phyloP scores from a whole-genome alignment of 2,113 vertebrate genomes.

The Cnemophilus loriae region DNA sequence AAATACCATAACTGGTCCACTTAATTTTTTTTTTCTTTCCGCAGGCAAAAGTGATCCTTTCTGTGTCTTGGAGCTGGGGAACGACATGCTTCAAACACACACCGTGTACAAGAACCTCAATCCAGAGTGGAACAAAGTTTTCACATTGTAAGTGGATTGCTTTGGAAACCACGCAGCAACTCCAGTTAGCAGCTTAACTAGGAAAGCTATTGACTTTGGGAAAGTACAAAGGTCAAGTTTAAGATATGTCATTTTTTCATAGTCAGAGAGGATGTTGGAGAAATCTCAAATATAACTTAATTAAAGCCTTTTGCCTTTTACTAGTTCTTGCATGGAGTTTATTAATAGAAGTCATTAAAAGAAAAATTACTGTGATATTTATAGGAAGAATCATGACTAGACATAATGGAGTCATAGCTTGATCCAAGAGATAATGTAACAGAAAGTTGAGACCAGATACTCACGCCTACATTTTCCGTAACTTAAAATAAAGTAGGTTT shows the following conservation, averaged over 20 bases:
- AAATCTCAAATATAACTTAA: constrained; percentile 41
- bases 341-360: constrained; percentile 65
- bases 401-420: constrained; percentile 50
- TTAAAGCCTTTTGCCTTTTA: constrained; percentile 53
- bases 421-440: constrained; percentile 43
- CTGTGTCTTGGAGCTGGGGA: constrained; percentile 89
- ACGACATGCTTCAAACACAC: constrained; percentile 89
- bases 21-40: not conserved
- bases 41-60: constrained; percentile 93
- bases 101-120: constrained; percentile 89
- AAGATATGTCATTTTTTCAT: not conserved
- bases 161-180: not conserved
- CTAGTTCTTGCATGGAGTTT: constrained; percentile 31
- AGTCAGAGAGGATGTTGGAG: constrained; percentile 14
- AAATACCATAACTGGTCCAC: not conserved
- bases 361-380: constrained; percentile 59
- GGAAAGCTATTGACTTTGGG: not conserved
- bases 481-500: constrained; percentile 16
- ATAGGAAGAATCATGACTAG: constrained; percentile 56
- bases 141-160: constrained; percentile 86
- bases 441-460: constrained; percentile 12
- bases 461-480: not conserved
- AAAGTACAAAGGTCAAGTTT: constrained; percentile 31
- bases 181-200: not conserved
- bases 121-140: constrained; percentile 93